These are phyloP conservation scores for Silurus lanzhouensis DNA, from an alignment of 2,797 vertebrate species.

Conservation along the genomic window DNA sequence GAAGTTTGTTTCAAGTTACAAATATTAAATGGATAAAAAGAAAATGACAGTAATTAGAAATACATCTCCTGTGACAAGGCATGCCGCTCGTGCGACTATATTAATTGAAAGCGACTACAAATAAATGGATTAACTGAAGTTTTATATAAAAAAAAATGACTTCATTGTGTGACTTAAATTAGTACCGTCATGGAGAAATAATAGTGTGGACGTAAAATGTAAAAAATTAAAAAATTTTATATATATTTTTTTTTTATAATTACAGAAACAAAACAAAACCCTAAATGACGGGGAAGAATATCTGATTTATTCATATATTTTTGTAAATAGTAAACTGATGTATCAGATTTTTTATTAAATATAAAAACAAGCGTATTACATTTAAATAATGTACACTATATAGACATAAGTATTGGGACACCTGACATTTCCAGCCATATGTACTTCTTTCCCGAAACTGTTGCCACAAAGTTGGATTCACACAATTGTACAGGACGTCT, in stretches of 20 bases:
- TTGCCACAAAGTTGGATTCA: no score
- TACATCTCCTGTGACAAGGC: neutral
- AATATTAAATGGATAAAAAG: conserved; percentile 68
- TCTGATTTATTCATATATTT: neutral
- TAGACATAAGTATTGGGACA: no score
- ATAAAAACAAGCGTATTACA: neutral
- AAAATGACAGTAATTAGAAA: conserved; percentile 51
- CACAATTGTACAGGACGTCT: no score
- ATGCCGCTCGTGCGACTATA: neutral
- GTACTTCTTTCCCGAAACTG: no score
- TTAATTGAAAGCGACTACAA: neutral
- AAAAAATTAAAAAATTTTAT: no score
- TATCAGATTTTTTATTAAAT: neutral
- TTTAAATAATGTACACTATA: neutral
- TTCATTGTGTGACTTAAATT: conserved; percentile 7
- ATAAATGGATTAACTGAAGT: neutral
- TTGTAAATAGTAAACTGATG: neutral
- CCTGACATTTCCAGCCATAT: no score
- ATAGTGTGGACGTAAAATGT: neutral
- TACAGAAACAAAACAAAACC: neutral
- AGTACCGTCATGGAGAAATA: neutral
- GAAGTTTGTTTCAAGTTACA: conserved; percentile 96
- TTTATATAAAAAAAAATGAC: neutral
- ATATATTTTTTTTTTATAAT: neutral
- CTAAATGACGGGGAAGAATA: no score